Evolutionary conservation across 1,140 invertebrate species (phyloP).

Genomic region (Triops cancriformis): DNA sequence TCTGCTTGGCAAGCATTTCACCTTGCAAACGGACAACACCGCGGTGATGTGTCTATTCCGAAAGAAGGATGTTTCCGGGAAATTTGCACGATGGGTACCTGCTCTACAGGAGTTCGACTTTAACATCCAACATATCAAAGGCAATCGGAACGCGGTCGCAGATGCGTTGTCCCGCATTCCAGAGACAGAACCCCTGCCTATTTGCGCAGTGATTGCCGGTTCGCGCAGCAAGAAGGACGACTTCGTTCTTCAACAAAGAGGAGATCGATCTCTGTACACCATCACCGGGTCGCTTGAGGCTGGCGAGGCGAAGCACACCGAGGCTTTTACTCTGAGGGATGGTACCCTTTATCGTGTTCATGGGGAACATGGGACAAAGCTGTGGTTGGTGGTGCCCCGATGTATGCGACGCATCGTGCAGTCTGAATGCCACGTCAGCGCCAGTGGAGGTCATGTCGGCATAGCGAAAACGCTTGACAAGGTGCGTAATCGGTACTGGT

Average conservation of each 20-base stretch:
- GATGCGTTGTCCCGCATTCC: background rate
- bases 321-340: background rate
- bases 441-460: constrained; percentile 16
- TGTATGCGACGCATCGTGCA: too few species aligned
- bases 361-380: too few species aligned
- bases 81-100: too few species aligned
- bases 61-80: too few species aligned
- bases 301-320: background rate
- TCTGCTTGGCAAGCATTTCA: too few species aligned
- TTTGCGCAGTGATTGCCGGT: constrained; percentile 30
- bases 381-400: too few species aligned
- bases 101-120: too few species aligned
- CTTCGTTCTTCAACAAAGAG: constrained; percentile 7
- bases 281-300: background rate
- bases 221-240: constrained; percentile 32
- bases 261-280: background rate
- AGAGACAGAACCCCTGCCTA: background rate
- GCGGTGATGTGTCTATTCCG: too few species aligned
- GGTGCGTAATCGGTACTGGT: too few species aligned
- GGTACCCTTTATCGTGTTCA: background rate
- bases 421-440: background rate
- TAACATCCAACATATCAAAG: too few species aligned
- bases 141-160: background rate
- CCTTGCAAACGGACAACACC: too few species aligned
- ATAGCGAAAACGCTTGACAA: too few species aligned